Conservation (phyloP, 2,113 vertebrate species). For the Gulo gulo region DNA sequence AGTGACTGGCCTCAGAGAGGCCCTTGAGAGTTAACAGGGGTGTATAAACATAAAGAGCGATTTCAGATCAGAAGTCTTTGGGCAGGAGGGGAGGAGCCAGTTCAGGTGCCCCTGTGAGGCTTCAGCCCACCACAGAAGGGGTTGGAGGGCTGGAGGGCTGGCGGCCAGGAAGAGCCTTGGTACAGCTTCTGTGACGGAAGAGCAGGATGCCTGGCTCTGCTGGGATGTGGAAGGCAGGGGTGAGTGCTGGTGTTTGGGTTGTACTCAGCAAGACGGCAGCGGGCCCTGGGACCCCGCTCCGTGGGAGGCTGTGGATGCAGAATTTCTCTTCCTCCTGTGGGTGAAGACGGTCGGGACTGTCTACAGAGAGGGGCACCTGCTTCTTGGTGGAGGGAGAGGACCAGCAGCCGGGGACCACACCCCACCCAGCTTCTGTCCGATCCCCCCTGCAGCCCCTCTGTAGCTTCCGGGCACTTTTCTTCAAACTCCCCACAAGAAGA, state of each 20-base stretch:
- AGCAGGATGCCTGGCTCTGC: not conserved
- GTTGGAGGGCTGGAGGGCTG: not conserved
- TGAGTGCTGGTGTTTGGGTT: fast-evolving
- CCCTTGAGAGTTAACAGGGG: not conserved
- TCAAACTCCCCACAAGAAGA: not conserved
- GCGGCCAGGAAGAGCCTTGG: not conserved
- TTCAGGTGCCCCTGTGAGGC: fast-evolving
- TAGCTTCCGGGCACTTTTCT: not conserved
- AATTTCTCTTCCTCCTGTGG: not conserved
- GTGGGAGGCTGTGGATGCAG: not conserved
- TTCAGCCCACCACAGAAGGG: not conserved
- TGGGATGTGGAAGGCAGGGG: not conserved
- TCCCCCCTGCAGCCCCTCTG: not conserved
- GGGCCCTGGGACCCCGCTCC: not conserved
- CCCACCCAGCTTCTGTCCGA: not conserved
- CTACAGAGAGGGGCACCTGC: not conserved
- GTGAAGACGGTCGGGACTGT: too few species aligned
- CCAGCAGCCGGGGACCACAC: fast-evolving
- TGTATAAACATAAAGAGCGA: not conserved
- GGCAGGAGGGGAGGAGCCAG: not conserved
- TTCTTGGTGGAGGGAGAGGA: not conserved
- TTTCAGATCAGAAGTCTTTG: not conserved
- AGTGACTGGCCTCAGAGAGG: not conserved
- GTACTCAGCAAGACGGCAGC: not conserved
- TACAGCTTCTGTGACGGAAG: not conserved